Evolutionary conservation across 2,113 vertebrate species (phyloP).

Genomic region (Loxodonta africana): DNA sequence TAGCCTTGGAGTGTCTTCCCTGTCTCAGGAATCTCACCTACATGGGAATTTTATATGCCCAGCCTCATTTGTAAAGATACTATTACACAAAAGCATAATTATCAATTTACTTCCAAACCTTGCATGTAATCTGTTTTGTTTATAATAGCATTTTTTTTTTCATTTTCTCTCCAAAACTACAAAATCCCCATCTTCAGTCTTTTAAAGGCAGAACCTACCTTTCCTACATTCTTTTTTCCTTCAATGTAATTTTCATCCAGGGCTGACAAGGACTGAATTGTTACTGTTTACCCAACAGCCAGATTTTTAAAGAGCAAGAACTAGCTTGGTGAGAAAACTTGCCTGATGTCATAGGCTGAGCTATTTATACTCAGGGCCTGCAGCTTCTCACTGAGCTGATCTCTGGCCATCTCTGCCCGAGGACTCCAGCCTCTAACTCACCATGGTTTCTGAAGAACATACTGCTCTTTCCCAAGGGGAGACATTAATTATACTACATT

Average conservation of each 20-base stretch:
- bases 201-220: neutral
- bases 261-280: slow-evolving; percentile 1
- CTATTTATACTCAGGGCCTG: slow-evolving; percentile 41
- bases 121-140: slow-evolving; percentile 15
- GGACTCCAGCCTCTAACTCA: slow-evolving; percentile 36
- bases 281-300: slow-evolving; percentile 21
- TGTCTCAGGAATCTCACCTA: neutral
- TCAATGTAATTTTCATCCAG: slow-evolving; percentile 21
- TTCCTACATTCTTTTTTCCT: neutral
- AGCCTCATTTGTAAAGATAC: slow-evolving; percentile 11
- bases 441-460: slow-evolving; percentile 57
- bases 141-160: neutral
- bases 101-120: neutral
- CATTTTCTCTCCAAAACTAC: slow-evolving; percentile 43
- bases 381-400: neutral
- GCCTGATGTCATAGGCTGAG: slow-evolving; percentile 59
- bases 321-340: slow-evolving; percentile 31
- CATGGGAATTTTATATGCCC: slow-evolving; percentile 11
- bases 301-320: slow-evolving; percentile 59
- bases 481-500: slow-evolving; percentile 12
- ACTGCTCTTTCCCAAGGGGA: slow-evolving; percentile 55
- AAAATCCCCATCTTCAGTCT: slow-evolving; percentile 37
- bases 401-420: slow-evolving; percentile 44
- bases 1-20: neutral
- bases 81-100: neutral